A percentile compares a stretch with the other conserved stretches of the same genome.
phyloP scores from a whole-genome alignment of 2,797 vertebrate genomes.

The Alcedo quadribrachys region DNA sequence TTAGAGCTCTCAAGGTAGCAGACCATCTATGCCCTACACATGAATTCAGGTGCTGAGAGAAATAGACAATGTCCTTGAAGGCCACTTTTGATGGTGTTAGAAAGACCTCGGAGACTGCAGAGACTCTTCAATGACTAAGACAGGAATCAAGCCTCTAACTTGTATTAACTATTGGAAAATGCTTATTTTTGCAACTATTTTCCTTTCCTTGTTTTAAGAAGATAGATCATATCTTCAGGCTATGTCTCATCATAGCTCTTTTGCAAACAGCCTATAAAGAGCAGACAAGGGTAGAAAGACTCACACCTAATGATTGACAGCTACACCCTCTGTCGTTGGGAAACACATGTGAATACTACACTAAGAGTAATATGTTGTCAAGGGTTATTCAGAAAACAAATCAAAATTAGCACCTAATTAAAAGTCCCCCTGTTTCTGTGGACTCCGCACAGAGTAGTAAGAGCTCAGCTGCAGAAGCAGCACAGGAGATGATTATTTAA shows the following conservation, averaged over 20 bases:
- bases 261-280: not conserved
- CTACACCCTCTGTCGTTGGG: not conserved
- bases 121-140: not conserved
- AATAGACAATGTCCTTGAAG: not conserved
- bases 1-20: not conserved
- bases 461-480: not conserved
- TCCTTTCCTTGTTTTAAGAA: not conserved
- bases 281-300: not conserved
- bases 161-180: not conserved
- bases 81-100: not conserved
- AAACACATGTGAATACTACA: not conserved
- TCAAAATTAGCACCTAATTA: conserved; percentile 32
- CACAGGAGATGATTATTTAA: not conserved
- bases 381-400: conserved; percentile 21
- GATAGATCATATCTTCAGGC: not conserved
- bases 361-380: not conserved
- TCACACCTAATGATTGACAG: rapidly evolving
- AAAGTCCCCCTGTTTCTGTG: not conserved
- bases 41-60: not conserved
- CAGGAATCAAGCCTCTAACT: not conserved
- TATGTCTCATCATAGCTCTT: not conserved
- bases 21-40: not conserved
- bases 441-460: not conserved
- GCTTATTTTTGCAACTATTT: not conserved
- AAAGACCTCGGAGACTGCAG: not conserved